Conservation (phyloP, 2,797 vertebrate genomes). For the Coracias cyanogaster region DNA sequence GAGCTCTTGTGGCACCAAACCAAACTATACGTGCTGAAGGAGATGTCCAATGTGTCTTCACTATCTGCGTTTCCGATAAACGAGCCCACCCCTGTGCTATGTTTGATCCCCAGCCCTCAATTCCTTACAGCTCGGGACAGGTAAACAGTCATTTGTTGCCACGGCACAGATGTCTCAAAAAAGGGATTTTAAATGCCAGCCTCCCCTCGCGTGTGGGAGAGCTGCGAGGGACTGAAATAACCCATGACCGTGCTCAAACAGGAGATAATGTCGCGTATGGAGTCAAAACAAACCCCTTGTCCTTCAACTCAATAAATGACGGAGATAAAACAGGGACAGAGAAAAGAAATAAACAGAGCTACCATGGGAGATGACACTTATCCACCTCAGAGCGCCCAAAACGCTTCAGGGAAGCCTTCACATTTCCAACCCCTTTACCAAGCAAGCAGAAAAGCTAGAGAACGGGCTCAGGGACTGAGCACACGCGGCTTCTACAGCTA, state of each 20-base stretch:
- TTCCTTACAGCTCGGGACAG: background rate
- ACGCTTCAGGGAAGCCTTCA: background rate
- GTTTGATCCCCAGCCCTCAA: background rate
- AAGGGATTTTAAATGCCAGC: background rate
- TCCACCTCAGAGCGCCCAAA: background rate
- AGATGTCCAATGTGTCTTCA: background rate
- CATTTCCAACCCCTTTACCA: background rate
- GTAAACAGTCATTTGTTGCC: background rate
- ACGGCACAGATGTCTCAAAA: background rate
- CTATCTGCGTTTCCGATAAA: background rate
- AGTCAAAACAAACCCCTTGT: background rate
- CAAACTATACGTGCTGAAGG: background rate
- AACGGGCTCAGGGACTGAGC: background rate
- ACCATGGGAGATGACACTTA: background rate
- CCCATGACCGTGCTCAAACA: rapidly evolving
- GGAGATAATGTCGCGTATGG: rapidly evolving
- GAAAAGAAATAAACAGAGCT: background rate
- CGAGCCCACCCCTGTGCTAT: rapidly evolving
- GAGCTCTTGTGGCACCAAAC: background rate
- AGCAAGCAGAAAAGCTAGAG: background rate
- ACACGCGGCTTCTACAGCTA: background rate
- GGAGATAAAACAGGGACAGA: background rate
- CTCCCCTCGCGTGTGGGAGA: background rate
- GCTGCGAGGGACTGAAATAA: background rate
- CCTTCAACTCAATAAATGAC: background rate